A percentile compares a stretch with the other conserved stretches of the same genome.
Evolutionary conservation across 2,113 vertebrate genomes (phyloP).

Genomic region (Corythoichthys haematopterus): DNA sequence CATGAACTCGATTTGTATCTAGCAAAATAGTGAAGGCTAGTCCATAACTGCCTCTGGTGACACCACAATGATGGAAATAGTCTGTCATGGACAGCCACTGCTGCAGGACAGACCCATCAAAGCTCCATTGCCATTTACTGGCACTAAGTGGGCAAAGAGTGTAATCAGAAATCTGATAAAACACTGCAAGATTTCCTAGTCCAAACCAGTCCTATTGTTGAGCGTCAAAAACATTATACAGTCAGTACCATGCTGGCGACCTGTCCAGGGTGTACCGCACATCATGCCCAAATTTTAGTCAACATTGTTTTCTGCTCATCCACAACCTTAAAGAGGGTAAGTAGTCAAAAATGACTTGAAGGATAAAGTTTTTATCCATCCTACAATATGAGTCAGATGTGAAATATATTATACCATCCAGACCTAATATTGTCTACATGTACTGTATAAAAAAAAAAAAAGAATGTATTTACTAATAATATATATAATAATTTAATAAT

Average conservation of each 20-base stretch:
- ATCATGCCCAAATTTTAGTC: no score
- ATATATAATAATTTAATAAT: neutral
- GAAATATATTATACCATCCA: neutral
- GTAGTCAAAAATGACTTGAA: neutral
- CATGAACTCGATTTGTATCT: slow-evolving; percentile 13
- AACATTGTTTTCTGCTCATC: no score
- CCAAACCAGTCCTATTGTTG: slow-evolving; percentile 19
- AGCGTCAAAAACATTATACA: slow-evolving; percentile 5
- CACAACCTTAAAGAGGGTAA: no score
- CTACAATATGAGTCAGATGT: neutral
- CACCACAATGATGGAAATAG: slow-evolving; percentile 65
- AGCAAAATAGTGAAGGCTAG: slow-evolving; percentile 60
- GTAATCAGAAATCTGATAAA: slow-evolving; percentile 30
- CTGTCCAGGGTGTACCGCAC: no score
- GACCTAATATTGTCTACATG: neutral
- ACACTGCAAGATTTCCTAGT: slow-evolving; percentile 26
- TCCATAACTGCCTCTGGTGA: slow-evolving; percentile 56
- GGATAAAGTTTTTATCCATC: neutral
- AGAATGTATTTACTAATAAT: neutral
- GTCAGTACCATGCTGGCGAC: no score
- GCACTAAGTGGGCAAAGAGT: slow-evolving; percentile 46
- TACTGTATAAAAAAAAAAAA: neutral
- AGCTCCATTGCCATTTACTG: slow-evolving; percentile 65
- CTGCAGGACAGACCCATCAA: slow-evolving; percentile 36
- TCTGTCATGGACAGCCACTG: slow-evolving; percentile 53